Percentiles rank a stretch among this genome's conserved stretches.
Evolutionary conservation across 2,888 invertebrate genomes (phyloP).

Genomic region (Gari tellinella): DNA sequence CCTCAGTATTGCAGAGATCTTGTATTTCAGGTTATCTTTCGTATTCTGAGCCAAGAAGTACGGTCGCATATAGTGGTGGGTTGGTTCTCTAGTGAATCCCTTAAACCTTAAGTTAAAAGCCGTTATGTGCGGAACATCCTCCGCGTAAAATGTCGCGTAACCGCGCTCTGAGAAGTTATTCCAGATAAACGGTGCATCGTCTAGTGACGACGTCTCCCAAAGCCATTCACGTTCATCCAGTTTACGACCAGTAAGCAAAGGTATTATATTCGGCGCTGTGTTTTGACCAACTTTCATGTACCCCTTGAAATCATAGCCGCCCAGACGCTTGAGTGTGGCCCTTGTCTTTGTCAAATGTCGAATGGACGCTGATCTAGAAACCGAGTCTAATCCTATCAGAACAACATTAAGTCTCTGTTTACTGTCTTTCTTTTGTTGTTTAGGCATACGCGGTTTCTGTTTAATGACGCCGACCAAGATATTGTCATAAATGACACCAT

Average conservation of each 20-base stretch:
- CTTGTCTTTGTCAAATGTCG: slow-evolving; percentile 65
- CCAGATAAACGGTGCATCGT: slow-evolving; percentile 60
- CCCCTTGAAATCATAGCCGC: slow-evolving; percentile 60
- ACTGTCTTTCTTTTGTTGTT: slow-evolving; percentile 6
- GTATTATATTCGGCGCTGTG: slow-evolving; percentile 65
- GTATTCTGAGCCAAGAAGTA: slow-evolving; percentile 6
- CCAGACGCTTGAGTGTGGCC: slow-evolving; percentile 44
- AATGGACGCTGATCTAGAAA: slow-evolving; percentile 60
- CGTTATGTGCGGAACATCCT: slow-evolving; percentile 58
- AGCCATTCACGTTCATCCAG: slow-evolving; percentile 34
- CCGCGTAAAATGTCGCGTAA: slow-evolving; percentile 58
- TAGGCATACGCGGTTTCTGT: neutral
- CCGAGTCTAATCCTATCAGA: slow-evolving; percentile 65
- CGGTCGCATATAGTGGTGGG: slow-evolving; percentile 66
- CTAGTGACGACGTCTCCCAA: slow-evolving; percentile 24
- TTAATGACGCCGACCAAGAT: slow-evolving; percentile 46
- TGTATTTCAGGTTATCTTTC: too few species aligned
- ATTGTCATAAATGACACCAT: slow-evolving; percentile 45
- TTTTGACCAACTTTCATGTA: slow-evolving; percentile 67
- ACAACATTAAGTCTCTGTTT: slow-evolving; percentile 45
- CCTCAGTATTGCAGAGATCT: too few species aligned
- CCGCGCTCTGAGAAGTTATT: slow-evolving; percentile 46
- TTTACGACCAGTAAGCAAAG: slow-evolving; percentile 57
- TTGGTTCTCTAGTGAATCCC: slow-evolving; percentile 56
- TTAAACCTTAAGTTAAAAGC: slow-evolving; percentile 50